A percentile compares a stretch with the other conserved stretches of the same genome.
Conservation (phyloP, 2,797 vertebrate genomes). For the Gastrophryne carolinensis region DNA sequence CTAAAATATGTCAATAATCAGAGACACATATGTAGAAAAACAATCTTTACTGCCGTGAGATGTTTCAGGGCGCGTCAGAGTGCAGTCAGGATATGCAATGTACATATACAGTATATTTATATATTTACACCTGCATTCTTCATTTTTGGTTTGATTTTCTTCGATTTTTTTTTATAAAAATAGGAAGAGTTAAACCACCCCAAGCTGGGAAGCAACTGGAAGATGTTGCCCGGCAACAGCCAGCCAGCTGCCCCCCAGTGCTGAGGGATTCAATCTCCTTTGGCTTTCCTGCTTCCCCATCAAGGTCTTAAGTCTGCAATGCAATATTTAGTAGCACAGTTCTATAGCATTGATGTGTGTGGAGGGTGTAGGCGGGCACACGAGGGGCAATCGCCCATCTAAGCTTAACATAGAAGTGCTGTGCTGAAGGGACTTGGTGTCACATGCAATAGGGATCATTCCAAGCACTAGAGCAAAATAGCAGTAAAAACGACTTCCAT, state of each 20-base stretch:
- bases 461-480: background rate
- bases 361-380: background rate
- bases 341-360: background rate
- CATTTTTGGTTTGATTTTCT: conserved; percentile 21
- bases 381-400: background rate
- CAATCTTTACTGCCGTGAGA: conserved; percentile 35
- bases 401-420: background rate
- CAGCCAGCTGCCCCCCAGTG: background rate
- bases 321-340: background rate
- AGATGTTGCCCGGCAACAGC: conserved; percentile 15
- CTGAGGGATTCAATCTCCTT: conserved; percentile 25
- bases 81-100: conserved; percentile 3
- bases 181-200: conserved; percentile 14
- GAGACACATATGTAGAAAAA: conserved; percentile 10
- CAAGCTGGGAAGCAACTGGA: background rate
- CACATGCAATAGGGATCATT: conserved; percentile 19
- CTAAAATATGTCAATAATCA: no score
- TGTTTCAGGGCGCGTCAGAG: background rate
- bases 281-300: background rate
- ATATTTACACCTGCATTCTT: conserved; percentile 29
- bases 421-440: background rate
- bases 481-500: no score
- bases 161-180: conserved; percentile 47
- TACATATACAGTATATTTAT: conserved; percentile 30
- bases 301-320: background rate